Percentiles rank a stretch among this genome's conserved stretches.
Evolutionary conservation across 1,140 invertebrate genomes (phyloP).

Genomic region (Lepidostoma basale): DNA sequence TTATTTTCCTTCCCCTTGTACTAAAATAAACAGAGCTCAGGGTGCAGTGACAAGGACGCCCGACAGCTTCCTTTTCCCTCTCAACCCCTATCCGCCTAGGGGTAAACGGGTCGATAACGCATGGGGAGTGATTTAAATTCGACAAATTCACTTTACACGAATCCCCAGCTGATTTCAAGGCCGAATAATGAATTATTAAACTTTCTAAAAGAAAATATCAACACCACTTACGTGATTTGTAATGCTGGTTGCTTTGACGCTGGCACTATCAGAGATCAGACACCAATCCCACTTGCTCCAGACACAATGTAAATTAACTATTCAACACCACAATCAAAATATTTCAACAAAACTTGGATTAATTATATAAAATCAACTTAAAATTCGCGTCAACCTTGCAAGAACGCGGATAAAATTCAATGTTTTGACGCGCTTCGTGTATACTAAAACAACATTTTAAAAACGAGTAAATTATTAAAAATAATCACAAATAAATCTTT

Average conservation of each 20-base stretch:
- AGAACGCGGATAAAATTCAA: background rate
- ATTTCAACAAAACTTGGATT: background rate
- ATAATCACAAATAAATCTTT: background rate
- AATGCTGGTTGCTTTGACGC: background rate
- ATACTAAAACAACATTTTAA: background rate
- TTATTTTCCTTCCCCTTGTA: background rate
- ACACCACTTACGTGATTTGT: background rate
- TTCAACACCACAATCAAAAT: constrained; percentile 2
- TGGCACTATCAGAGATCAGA: background rate
- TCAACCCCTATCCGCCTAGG: constrained; percentile 23
- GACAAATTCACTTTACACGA: background rate
- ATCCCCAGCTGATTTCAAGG: constrained; percentile 1
- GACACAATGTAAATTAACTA: constrained; percentile 13
- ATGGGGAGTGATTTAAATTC: constrained; percentile 19
- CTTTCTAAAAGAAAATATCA: background rate
- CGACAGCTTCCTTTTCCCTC: constrained; percentile 5
- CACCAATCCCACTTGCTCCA: constrained; percentile 1
- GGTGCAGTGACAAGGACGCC: constrained; percentile 16
- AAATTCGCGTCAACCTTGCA: background rate
- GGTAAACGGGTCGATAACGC: constrained; percentile 42
- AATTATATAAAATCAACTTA: background rate
- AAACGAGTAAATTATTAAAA: background rate
- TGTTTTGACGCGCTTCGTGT: background rate
- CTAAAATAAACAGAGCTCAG: background rate
- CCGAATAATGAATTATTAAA: background rate